A percentile compares a stretch with the other conserved stretches of the same genome.
phyloP scores from a whole-genome alignment of 2,113 vertebrate genomes.

The Pelodiscus sinensis region DNA sequence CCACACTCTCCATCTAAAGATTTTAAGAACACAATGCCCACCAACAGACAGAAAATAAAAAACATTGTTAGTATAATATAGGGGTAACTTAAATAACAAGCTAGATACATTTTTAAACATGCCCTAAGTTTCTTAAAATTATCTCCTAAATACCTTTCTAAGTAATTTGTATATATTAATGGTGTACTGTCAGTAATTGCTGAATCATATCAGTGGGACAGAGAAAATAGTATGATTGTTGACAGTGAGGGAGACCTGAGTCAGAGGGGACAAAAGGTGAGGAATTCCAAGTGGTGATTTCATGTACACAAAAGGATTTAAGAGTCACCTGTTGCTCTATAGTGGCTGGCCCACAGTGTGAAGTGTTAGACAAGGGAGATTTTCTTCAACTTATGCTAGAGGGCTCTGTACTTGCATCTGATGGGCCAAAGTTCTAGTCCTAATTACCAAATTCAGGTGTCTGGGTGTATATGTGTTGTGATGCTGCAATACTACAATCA shows the following conservation, averaged over 20 bases:
- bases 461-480: neutral
- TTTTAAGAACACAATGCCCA: neutral
- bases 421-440: neutral
- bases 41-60: neutral
- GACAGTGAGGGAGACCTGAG: neutral
- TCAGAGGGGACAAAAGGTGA: neutral
- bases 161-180: neutral
- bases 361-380: neutral
- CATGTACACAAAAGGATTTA: neutral
- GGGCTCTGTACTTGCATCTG: neutral
- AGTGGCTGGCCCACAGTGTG: neutral
- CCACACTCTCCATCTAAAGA: neutral
- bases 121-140: neutral
- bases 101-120: neutral
- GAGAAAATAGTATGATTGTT: neutral
- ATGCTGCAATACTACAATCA: too few species aligned
- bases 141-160: neutral
- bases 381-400: neutral
- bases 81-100: neutral
- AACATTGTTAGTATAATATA: neutral
- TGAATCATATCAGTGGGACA: neutral
- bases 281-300: neutral
- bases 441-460: neutral
- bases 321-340: neutral
- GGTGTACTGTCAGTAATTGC: neutral